Evolutionary conservation across 2,888 invertebrate genomes (phyloP), one percentile per base, ranked within the genome.

Genomic region (Drosophila macrospina): DNA sequence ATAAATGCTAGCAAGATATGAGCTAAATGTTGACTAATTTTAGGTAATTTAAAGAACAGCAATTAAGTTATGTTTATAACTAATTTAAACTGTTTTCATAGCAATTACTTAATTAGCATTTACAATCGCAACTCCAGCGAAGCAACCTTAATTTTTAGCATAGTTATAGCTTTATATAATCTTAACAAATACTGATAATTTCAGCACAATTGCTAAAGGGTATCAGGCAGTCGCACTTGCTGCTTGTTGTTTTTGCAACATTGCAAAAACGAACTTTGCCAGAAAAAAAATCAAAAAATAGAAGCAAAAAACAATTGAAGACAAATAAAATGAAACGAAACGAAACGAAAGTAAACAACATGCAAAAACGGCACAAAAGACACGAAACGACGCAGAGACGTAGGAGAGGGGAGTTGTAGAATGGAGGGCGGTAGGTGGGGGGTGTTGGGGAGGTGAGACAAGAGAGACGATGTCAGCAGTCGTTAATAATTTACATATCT

Each of bases 291-390:
- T n/a, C n/a, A 65, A 54, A 32, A 20, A 55, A 72, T 54, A 67
- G 34, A 30, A 36, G 39, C 52, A 45, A 42, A 60, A 37, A 57
- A 30, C 47, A 47, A 59, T 41, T 39, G 39, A 62, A 52, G 30
- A 50, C 39, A 64, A 67, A 62, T 26, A 20, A 64, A 67, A 62
- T 11, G 54, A 69, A 70, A 42, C 37, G 65, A 69, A 61, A 54
- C 52, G 52, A 83, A 61, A 54, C 52, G 52, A 83, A 86, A 86
- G 80, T 83, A 78, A 82, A 71, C 76, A 71, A 67, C 76, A 74
- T 60, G 71, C 74, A 71, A 71, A 71, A 76, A 67, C 67, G 63
- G 60, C 73, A 78, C 55, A 76, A 78, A 78, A 83, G 74, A 80
- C 76, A 76, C 78, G 69, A 63, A 47, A 24, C 30, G 20, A 32